These are phyloP conservation scores for Eueides isabella DNA, from an alignment of 1,140 invertebrate genomes.

Conservation along the genomic window DNA sequence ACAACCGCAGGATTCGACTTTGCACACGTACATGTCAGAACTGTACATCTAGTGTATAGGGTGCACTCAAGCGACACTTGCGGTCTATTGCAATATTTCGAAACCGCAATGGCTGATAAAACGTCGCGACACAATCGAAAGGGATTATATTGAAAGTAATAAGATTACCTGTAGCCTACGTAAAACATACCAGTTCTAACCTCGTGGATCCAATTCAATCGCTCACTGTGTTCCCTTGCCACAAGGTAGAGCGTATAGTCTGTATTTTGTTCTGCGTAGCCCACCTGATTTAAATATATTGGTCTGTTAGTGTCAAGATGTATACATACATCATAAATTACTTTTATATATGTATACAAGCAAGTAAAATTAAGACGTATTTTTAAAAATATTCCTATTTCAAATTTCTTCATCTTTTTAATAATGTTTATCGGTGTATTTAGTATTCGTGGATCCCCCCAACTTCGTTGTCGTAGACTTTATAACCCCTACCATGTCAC, in stretches of 20 bases:
- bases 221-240: constrained; percentile 86
- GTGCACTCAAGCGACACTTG: constrained; percentile 26
- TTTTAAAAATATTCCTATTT: too few relatives aligned
- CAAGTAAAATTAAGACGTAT: too few relatives aligned
- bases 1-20: background rate
- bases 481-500: too few relatives aligned
- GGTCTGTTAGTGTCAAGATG: background rate
- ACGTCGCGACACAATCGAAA: constrained; percentile 18
- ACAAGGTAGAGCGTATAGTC: constrained; percentile 91
- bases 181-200: constrained; percentile 86
- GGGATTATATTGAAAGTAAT: constrained; percentile 19
- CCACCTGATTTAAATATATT: constrained; percentile 82
- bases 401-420: too few relatives aligned
- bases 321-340: too few relatives aligned
- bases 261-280: constrained; percentile 86
- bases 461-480: too few relatives aligned
- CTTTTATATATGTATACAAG: too few relatives aligned
- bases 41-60: constrained; percentile 7
- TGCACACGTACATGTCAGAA: constrained; percentile 13
- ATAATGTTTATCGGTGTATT: too few relatives aligned
- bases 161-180: background rate
- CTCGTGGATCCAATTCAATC: constrained; percentile 89
- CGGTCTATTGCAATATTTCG: constrained; percentile 28
- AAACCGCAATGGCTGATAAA: constrained; percentile 21
- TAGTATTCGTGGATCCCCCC: too few relatives aligned